phyloP scores from a whole-genome alignment of 2,797 vertebrate genomes.

The Halcyon smyrnensis region DNA sequence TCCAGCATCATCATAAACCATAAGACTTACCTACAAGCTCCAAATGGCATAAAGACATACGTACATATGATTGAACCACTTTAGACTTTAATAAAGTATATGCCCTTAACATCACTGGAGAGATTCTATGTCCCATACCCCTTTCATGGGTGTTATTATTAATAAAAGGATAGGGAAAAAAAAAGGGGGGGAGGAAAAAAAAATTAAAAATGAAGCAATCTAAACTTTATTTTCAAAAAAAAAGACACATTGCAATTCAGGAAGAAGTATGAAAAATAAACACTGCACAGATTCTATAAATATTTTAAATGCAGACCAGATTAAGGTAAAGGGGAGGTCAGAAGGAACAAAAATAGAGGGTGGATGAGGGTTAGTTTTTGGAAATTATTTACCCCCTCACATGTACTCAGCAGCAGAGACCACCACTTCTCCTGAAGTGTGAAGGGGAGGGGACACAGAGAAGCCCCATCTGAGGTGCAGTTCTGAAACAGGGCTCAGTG shows the following conservation, averaged over 20 bases:
- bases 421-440: not conserved
- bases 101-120: not conserved
- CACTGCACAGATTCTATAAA: not conserved
- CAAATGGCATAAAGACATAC: not conserved
- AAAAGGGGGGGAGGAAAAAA: not conserved
- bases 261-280: not conserved
- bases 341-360: not conserved
- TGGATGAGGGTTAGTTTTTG: not conserved
- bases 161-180: not conserved
- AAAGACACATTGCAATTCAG: not conserved
- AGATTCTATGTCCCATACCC: not conserved
- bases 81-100: not conserved
- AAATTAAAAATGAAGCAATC: not conserved
- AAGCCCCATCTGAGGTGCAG: not conserved
- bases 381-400: not conserved
- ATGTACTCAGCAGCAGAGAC: not conserved
- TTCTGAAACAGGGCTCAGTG: not conserved
- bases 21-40: not conserved
- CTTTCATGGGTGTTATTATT: not conserved
- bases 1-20: not conserved
- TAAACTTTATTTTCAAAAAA: not conserved
- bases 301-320: not conserved
- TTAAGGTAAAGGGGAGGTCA: not conserved
- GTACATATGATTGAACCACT: not conserved
- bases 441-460: not conserved